Evolutionary conservation across 2,888 invertebrate species (phyloP).

Genomic region (Eubasilissa splendida): DNA sequence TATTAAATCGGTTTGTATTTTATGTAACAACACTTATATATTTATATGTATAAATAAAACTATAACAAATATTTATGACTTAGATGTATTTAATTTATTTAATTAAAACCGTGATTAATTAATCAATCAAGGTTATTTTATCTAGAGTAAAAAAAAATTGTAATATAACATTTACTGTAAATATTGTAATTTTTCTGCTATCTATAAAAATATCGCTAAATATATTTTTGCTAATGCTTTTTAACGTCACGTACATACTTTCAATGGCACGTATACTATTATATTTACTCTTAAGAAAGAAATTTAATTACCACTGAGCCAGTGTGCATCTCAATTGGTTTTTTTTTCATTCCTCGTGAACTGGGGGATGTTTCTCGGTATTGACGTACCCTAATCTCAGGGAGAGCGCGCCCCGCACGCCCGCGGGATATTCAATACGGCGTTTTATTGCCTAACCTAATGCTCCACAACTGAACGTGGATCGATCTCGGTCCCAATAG

Average conservation of each 20-base stretch:
- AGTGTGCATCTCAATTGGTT: background rate
- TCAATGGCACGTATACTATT: background rate
- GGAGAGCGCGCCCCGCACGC: constrained; percentile 49
- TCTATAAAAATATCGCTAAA: too few relatives aligned
- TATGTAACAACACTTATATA: too few relatives aligned
- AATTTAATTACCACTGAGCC: constrained; percentile 11
- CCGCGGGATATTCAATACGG: constrained; percentile 52
- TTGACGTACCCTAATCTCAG: constrained; percentile 40
- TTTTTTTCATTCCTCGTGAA: background rate
- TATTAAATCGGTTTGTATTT: too few relatives aligned
- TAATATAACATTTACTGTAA: too few relatives aligned
- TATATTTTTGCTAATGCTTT: background rate
- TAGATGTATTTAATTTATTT: too few relatives aligned
- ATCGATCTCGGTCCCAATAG: constrained; percentile 42
- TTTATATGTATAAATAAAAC: too few relatives aligned
- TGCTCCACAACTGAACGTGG: constrained; percentile 52
- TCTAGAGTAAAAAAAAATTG: too few relatives aligned
- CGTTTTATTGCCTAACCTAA: constrained; percentile 58
- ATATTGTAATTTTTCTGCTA: too few relatives aligned
- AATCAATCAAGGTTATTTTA: too few relatives aligned
- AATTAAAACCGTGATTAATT: too few relatives aligned
- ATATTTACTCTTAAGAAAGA: background rate
- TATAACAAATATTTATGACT: too few relatives aligned
- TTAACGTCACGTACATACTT: background rate
- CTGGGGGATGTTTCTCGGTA: background rate